phyloP scores from a whole-genome alignment of 2,888 invertebrate genomes.

The Anorthoa munda region DNA sequence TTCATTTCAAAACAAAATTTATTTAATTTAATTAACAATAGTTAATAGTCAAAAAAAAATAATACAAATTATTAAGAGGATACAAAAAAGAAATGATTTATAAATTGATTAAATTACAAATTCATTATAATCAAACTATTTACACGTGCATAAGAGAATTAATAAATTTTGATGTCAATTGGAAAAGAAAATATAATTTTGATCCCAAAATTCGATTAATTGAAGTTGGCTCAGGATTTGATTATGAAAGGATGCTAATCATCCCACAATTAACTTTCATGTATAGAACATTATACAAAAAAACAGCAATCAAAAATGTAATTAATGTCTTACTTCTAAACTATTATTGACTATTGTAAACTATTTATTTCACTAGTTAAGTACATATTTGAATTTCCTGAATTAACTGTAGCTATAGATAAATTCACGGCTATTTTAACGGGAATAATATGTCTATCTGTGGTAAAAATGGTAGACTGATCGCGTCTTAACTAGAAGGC shows the following conservation, averaged over 20 bases:
- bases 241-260: constrained; percentile 31
- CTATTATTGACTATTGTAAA: constrained; percentile 82
- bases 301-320: constrained; percentile 71
- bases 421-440: constrained; percentile 67
- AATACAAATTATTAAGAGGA: constrained; percentile 14
- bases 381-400: constrained; percentile 80
- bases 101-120: constrained; percentile 12
- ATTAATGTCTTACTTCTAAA: constrained; percentile 73
- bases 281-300: constrained; percentile 51
- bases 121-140: constrained; percentile 61
- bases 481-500: constrained; percentile 66
- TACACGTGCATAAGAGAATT: constrained; percentile 59
- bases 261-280: constrained; percentile 43
- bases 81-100: constrained; percentile 11
- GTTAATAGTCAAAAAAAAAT: constrained; percentile 26
- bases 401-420: constrained; percentile 71
- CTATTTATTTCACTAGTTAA: constrained; percentile 84
- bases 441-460: constrained; percentile 65
- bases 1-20: constrained; percentile 35
- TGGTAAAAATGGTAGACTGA: constrained; percentile 61
- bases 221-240: constrained; percentile 55
- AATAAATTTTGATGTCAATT: constrained; percentile 76
- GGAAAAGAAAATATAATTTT: constrained; percentile 76
- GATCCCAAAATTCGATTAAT: constrained; percentile 82
- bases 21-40: constrained; percentile 5